phyloP scores from a whole-genome alignment of 2,113 vertebrate genomes.

The Pseudopodoces humilis region DNA sequence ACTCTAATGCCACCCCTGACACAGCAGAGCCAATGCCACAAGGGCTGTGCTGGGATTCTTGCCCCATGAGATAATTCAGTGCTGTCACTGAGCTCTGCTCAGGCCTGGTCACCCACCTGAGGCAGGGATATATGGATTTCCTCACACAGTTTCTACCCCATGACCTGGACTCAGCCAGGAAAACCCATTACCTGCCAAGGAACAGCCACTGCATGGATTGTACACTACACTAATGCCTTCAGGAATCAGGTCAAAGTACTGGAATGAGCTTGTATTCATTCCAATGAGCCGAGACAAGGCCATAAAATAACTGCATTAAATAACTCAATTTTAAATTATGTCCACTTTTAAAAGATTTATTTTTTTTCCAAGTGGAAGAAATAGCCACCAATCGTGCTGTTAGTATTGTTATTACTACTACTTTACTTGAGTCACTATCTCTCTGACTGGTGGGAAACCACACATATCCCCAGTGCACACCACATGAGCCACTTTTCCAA shows the following conservation, averaged over 20 bases:
- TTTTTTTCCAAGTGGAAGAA: background rate
- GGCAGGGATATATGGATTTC: background rate
- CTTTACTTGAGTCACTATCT: background rate
- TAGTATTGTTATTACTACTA: background rate
- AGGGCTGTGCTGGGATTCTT: background rate
- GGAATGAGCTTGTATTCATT: background rate
- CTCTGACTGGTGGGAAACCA: background rate
- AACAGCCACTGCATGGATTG: background rate
- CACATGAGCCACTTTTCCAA: background rate
- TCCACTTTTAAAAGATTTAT: background rate
- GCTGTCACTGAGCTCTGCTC: background rate
- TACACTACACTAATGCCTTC: background rate
- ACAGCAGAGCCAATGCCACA: background rate
- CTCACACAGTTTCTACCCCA: background rate
- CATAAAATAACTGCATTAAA: background rate
- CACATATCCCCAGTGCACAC: fast-evolving
- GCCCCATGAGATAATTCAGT: background rate
- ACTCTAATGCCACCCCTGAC: background rate
- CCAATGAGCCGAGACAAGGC: background rate
- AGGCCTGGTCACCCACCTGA: background rate
- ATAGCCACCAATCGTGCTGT: background rate
- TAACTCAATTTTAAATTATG: background rate
- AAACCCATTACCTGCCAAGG: background rate
- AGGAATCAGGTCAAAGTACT: background rate
- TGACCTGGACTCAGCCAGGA: background rate